Percentiles rank a stretch among this genome's conserved stretches.
These are phyloP conservation scores for Noctua pronuba DNA, from an alignment of 2,888 invertebrate genomes.

Conservation along the genomic window DNA sequence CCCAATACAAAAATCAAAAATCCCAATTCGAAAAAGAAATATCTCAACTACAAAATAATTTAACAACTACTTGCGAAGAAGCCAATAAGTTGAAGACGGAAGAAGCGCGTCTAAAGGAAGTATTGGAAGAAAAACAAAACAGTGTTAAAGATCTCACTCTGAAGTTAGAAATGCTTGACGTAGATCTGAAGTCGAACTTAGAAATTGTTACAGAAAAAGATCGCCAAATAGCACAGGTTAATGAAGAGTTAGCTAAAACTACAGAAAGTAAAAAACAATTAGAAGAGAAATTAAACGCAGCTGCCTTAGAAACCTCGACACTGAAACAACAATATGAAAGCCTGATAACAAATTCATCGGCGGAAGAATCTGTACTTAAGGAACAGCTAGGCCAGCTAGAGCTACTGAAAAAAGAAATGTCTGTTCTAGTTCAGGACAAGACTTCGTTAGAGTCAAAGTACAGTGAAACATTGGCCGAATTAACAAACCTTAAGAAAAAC, in stretches of 20 bases:
- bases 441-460: conserved; percentile 78
- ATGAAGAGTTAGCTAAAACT: conserved; percentile 81
- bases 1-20: conserved; percentile 86
- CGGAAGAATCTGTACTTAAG: conserved; percentile 84
- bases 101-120: conserved; percentile 75
- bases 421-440: conserved; percentile 81
- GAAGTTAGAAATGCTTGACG: conserved; percentile 86
- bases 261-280: conserved; percentile 85
- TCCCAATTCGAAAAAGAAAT: conserved; percentile 83
- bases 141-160: conserved; percentile 82
- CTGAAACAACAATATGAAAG: conserved; percentile 86
- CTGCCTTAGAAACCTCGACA: conserved; percentile 78
- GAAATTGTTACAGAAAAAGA: conserved; percentile 87
- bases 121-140: conserved; percentile 83
- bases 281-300: conserved; percentile 86
- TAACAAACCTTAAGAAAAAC: conserved; percentile 77
- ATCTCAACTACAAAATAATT: conserved; percentile 78
- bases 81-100: conserved; percentile 77
- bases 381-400: conserved; percentile 83
- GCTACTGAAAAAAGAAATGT: conserved; percentile 80
- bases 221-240: conserved; percentile 83
- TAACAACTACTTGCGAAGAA: conserved; percentile 76
- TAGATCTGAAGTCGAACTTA: conserved; percentile 86
- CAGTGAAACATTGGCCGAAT: conserved; percentile 75
- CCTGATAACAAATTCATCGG: conserved; percentile 83